Base-by-base conservation (phyloP, 1,140 invertebrate species). In the Halesus radiatus region DNA sequence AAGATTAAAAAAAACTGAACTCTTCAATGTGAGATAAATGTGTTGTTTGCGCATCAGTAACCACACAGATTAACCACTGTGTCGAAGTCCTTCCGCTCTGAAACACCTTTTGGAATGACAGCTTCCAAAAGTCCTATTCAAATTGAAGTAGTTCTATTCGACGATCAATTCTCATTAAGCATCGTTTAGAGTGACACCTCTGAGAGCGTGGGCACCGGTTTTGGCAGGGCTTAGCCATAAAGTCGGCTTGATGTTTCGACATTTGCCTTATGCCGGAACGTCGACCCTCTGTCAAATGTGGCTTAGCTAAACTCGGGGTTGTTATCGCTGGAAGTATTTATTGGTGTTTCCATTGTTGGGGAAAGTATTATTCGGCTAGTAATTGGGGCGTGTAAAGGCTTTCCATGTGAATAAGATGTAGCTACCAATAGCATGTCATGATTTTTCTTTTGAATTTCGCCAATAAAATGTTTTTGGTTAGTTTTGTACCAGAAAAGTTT, bases 81-180 rank as follows among this genome's bases (percentile, higher is more conserved):
- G 32, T 37, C 37, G 10, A 45, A 45, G 10, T 45, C 37, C 37
- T 37, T 37, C 1, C 1, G 32, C 32, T 50, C 50, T 52, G 7
- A 50, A 52, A 45, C 68, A 52, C 16, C 15, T 45, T 23, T 52
- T 52, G 7, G 18, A 52, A 52, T 50, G 68, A 72, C 68, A 72
- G 52, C n/a, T 72, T 72, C n/a, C 32, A 45, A 32, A 22, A 52
- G 18, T 72, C 50, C 45, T 23, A 52, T 72, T 72, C 68, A 20
- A 72, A 52, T 72, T 23, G n/a, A 50, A 72, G 66, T 50, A n/a
- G 23, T 45, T 45, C 10, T 45, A 72, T 72, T 72, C 68, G 37
- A 45, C 37, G 37, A 72, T 72, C 68, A 72, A 72, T 72, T 72
- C 68, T 72, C 32, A 72, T 72, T 72, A 72, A 72, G 68, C 68